These are phyloP conservation scores for Nycticebus coucang DNA, from an alignment of 2,113 vertebrate genomes.

Conservation along the genomic window DNA sequence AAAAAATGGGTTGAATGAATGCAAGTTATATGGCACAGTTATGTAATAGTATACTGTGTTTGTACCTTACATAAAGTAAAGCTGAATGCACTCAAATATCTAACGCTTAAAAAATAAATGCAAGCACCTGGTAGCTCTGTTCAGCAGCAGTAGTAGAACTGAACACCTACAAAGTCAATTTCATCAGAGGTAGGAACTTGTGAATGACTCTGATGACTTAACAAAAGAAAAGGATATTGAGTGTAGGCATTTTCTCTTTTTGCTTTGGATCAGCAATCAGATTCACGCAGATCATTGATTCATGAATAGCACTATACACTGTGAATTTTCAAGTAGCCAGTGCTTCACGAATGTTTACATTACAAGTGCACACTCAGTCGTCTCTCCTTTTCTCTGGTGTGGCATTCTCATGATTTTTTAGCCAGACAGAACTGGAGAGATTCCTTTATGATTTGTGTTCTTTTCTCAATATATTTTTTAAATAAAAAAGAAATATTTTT, in stretches of 20 bases:
- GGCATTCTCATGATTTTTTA: background rate
- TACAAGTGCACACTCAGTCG: background rate
- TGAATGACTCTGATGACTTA: slow-evolving; percentile 43
- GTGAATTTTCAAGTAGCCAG: slow-evolving; percentile 48
- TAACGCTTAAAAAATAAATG: slow-evolving; percentile 12
- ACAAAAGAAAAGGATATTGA: slow-evolving; percentile 26
- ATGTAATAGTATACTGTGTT: background rate
- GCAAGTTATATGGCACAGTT: background rate
- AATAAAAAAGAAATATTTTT: slow-evolving; percentile 29
- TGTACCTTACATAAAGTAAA: slow-evolving; percentile 14
- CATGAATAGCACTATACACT: background rate
- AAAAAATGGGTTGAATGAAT: background rate
- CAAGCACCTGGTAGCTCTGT: background rate
- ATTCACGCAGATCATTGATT: background rate
- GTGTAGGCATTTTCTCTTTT: slow-evolving; percentile 5
- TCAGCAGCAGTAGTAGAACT: background rate
- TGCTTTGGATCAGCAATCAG: slow-evolving; percentile 10
- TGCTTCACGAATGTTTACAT: background rate
- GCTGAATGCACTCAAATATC: background rate
- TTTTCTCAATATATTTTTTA: background rate
- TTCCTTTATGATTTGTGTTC: background rate
- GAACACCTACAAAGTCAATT: slow-evolving; percentile 28
- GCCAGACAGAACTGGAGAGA: background rate
- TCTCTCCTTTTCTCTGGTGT: slow-evolving; percentile 2
- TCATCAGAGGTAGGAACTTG: background rate